Base-by-base conservation (phyloP, 2,888 invertebrate species). In the Eretmocerus hayati region DNA sequence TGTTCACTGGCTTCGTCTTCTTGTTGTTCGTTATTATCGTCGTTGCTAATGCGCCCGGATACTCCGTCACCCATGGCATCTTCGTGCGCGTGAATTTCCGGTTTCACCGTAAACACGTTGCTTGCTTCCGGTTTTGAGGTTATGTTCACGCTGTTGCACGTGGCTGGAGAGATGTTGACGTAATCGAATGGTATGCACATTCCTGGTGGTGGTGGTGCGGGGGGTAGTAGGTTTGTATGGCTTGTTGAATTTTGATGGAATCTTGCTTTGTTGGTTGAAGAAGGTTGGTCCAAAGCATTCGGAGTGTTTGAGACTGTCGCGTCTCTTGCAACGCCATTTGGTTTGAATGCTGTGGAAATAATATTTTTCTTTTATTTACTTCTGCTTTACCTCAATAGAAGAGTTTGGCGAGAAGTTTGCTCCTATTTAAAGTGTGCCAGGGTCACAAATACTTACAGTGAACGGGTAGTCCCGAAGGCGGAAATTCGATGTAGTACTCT, bases 401-500 rank as follows among this genome's bases (percentile, higher is more conserved):
- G n/a, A n/a, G n/a, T n/a, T n/a, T n/a, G n/a, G n/a, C n/a, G n/a
- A n/a, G n/a, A n/a, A n/a, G n/a, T n/a, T n/a, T n/a, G n/a, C n/a
- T n/a, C n/a, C n/a, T n/a, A n/a, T n/a, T n/a, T n/a, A n/a, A n/a
- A n/a, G n/a, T n/a, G n/a, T n/a, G n/a, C n/a, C n/a, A 26, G 11
- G 8, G 26, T 26, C 26, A 26, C 26, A 6, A 26, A 4, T n/a
- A 57, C 66, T 66, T 65, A 77, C 76, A 66, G 58, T 72, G 66
- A 50, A 76, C 65, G n/a, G 77, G 75, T 50, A 74, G 61, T 55
- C 77, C 77, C 19, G 75, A 75, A 4, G 75, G 75, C 42, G 77
- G 76, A 59, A 75, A 78, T 4, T 74, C 71, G 39, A 77, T 77
- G 56, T 76, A 77, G 60, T 75, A 74, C 41, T 73, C 72, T 50